Conservation (phyloP, 92 coral and sea anemone species). For the Umimayanthus chanpuru region DNA sequence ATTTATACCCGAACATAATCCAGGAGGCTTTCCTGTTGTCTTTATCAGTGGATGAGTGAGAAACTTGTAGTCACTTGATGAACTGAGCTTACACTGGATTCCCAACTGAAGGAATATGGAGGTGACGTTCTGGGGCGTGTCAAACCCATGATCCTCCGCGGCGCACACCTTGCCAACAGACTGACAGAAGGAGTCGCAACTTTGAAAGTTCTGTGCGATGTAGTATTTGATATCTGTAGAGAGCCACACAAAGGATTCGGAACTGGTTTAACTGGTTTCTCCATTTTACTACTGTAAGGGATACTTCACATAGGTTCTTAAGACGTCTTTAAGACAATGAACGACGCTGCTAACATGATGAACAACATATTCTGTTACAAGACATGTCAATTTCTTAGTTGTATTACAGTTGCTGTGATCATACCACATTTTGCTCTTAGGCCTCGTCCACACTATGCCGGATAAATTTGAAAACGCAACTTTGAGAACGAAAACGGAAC, state of each 20-base stretch:
- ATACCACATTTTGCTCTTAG: no score
- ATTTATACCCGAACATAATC: background rate
- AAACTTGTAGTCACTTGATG: background rate
- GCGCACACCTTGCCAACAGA: background rate
- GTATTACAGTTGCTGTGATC: no score
- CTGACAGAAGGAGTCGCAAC: constrained; percentile 13
- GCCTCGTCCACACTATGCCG: no score
- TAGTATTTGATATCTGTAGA: constrained; percentile 7
- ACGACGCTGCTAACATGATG: no score
- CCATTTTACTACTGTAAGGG: no score
- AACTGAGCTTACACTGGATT: background rate
- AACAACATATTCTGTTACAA: no score
- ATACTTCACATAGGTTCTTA: no score
- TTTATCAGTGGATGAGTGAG: background rate
- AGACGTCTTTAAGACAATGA: no score
- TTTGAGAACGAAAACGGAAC: no score
- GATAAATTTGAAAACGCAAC: no score
- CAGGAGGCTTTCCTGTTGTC: constrained; percentile 21
- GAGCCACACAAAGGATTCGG: background rate
- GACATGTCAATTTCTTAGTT: no score
- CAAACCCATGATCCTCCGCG: constrained; percentile 11
- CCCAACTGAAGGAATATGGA: background rate
- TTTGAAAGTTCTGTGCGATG: constrained; percentile 16
- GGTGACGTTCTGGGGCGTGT: background rate
- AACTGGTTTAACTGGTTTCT: no score